Conservation (phyloP, 2,113 vertebrate genomes). For the Ginglymostoma cirratum region DNA sequence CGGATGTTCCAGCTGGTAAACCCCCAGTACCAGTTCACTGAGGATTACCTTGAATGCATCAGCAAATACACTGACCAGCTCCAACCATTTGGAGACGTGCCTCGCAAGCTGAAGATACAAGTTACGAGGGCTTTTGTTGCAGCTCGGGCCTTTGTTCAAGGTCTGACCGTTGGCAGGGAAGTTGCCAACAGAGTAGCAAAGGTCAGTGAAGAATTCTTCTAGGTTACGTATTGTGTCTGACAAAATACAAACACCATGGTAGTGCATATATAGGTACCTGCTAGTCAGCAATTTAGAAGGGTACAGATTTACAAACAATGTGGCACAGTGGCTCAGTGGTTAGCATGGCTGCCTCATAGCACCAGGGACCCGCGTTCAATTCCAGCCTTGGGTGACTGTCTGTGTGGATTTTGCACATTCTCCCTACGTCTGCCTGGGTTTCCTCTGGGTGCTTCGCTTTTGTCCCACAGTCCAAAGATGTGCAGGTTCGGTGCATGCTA, state of each 20-base stretch:
- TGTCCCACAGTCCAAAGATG: no score
- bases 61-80: slow-evolving; percentile 94
- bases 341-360: no score
- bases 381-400: no score
- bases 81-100: slow-evolving; percentile 90
- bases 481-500: no score
- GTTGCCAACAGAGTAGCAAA: slow-evolving; percentile 92
- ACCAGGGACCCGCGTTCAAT: no score
- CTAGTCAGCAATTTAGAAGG: not conserved
- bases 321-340: no score
- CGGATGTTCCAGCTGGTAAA: slow-evolving; percentile 94
- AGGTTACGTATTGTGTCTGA: not conserved
- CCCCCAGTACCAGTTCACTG: slow-evolving; percentile 84
- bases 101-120: slow-evolving; percentile 86
- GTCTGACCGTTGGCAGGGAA: slow-evolving; percentile 86
- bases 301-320: not conserved
- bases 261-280: not conserved
- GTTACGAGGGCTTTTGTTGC: slow-evolving; percentile 86
- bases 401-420: no score
- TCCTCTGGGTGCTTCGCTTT: no score
- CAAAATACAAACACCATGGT: not conserved
- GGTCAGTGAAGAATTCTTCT: slow-evolving; percentile 60
- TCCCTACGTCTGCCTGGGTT: no score
- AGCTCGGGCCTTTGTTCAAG: slow-evolving; percentile 90
- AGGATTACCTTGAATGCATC: slow-evolving; percentile 90